Conservation (phyloP, 2,888 invertebrate species). For the Cloeon dipterum region DNA sequence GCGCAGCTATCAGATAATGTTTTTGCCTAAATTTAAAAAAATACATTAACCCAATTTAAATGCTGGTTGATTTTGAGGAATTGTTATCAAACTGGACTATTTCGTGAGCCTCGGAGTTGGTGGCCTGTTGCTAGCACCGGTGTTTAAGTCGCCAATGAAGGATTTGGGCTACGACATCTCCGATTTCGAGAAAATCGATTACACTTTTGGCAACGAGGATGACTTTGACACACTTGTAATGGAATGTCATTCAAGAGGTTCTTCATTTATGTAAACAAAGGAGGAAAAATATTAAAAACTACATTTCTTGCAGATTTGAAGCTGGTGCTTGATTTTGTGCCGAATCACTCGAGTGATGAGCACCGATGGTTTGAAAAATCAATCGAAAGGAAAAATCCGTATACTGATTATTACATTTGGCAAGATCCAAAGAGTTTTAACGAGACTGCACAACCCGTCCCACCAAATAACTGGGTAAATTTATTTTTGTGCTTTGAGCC, state of each 20-base stretch:
- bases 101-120: slow-evolving; percentile 38
- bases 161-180: slow-evolving; percentile 62
- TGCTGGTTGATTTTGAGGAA: no score
- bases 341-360: slow-evolving; percentile 52
- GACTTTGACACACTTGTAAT: slow-evolving; percentile 39
- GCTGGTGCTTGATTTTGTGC: slow-evolving; percentile 39
- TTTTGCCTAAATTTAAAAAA: no score
- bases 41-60: no score
- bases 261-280: slow-evolving; percentile 7
- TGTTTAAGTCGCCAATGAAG: slow-evolving; percentile 43
- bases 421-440: slow-evolving; percentile 27
- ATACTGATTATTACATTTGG: slow-evolving; percentile 62
- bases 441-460: slow-evolving; percentile 7
- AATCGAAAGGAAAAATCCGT: slow-evolving; percentile 29
- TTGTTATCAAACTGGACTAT: slow-evolving; percentile 32
- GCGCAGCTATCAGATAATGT: no score
- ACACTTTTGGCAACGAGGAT: slow-evolving; percentile 41
- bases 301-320: slow-evolving; percentile 23
- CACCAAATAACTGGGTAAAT: slow-evolving; percentile 12
- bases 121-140: slow-evolving; percentile 47
- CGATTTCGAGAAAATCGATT: slow-evolving; percentile 39
- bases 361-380: slow-evolving; percentile 66
- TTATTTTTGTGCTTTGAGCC: no score
- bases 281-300: no score
- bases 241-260: slow-evolving; percentile 25